A percentile compares a stretch with the other conserved stretches of the same genome.
phyloP scores from a whole-genome alignment of 2,113 vertebrate genomes.

The Lamprotornis superbus region DNA sequence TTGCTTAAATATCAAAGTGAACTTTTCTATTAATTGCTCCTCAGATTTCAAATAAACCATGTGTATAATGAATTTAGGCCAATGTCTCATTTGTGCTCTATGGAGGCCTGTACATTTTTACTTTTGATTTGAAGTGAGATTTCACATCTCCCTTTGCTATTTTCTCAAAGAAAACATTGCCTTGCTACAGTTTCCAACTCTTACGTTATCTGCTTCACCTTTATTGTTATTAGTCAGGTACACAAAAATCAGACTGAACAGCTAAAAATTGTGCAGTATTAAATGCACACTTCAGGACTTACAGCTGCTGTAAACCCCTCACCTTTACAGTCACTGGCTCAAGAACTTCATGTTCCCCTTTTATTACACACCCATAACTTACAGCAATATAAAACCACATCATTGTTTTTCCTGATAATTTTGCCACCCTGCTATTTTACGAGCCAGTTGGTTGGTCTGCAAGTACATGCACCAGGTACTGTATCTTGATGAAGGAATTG shows the following conservation, averaged over 20 bases:
- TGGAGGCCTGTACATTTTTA: background rate
- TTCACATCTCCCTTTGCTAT: background rate
- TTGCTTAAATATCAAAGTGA: background rate
- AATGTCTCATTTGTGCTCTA: background rate
- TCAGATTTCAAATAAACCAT: background rate
- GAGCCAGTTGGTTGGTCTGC: background rate
- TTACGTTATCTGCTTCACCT: background rate
- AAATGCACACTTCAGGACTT: conserved; percentile 8
- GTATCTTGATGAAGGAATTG: background rate
- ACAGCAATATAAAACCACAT: conserved; percentile 26
- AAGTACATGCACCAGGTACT: background rate
- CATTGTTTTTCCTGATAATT: conserved; percentile 33
- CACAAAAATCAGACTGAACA: background rate
- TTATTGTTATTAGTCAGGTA: background rate
- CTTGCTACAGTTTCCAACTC: background rate
- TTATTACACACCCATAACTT: conserved; percentile 22
- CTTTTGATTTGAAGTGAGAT: background rate
- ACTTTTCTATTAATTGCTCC: background rate
- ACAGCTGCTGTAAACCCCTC: conserved; percentile 12
- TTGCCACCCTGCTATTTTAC: conserved; percentile 37
- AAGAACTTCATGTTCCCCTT: conserved; percentile 12
- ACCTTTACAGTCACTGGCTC: background rate
- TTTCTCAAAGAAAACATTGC: background rate
- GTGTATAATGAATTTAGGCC: background rate
- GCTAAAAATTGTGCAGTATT: background rate